These are phyloP conservation scores for Antennarius maculatus DNA, from an alignment of 2,797 vertebrate genomes.

Conservation along the genomic window DNA sequence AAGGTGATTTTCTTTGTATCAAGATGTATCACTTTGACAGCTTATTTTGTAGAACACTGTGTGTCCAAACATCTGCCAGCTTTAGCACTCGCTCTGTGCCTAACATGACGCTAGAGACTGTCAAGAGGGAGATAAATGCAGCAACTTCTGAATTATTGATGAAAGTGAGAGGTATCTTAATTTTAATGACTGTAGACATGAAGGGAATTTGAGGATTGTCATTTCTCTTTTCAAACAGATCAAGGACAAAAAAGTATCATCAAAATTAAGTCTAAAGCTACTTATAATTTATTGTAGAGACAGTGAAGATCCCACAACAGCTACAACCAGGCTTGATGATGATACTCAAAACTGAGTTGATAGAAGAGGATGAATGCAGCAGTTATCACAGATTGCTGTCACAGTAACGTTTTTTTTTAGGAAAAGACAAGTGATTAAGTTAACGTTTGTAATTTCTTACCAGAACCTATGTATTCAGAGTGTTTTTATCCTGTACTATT, in stretches of 20 bases:
- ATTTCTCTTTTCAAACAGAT: slow-evolving; percentile 56
- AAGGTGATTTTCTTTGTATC: slow-evolving; percentile 52
- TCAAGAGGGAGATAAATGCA: slow-evolving; percentile 59
- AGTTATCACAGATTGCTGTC: not conserved
- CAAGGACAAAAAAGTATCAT: slow-evolving; percentile 40
- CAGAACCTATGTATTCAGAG: not conserved
- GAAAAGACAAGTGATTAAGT: not conserved
- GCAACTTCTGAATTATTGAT: slow-evolving; percentile 72
- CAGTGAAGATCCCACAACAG: slow-evolving; percentile 18
- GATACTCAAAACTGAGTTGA: slow-evolving; percentile 12
- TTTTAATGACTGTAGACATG: slow-evolving; percentile 67
- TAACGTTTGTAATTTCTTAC: not conserved
- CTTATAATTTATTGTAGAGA: slow-evolving; percentile 35
- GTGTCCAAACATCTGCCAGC: slow-evolving; percentile 75
- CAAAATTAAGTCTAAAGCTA: slow-evolving; percentile 40
- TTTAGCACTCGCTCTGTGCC: slow-evolving; percentile 51
- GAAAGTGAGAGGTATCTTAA: slow-evolving; percentile 63
- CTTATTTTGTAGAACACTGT: slow-evolving; percentile 64
- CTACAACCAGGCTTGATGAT: slow-evolving; percentile 13
- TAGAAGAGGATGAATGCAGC: slow-evolving; percentile 11
- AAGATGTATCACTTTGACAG: slow-evolving; percentile 51
- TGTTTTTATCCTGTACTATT: not conserved
- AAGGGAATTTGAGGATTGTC: slow-evolving; percentile 49
- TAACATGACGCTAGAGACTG: slow-evolving; percentile 60
- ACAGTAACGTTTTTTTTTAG: slow-evolving; percentile 13